Base-by-base conservation (phyloP, 2,888 invertebrate species). In the Dryadula phaetusa region DNA sequence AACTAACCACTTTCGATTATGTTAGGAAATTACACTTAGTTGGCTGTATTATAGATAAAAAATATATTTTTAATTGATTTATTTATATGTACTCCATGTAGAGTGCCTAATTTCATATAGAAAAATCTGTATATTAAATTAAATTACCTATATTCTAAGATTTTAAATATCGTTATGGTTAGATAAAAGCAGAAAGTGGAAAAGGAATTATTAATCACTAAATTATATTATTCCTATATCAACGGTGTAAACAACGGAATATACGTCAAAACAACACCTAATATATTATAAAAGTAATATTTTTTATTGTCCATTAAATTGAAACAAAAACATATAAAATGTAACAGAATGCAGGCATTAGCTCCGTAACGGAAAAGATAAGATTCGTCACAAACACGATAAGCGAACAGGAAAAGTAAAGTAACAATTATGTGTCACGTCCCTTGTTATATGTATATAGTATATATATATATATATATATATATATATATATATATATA, bases 1-100 rank as follows among this genome's bases (percentile, higher is more conserved):
- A 85, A 90, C 77, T 76, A 75, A 81, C 75, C 87, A 90, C 90
- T 91, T 90, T 90, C 90, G 86, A 89, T 90, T 90, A 49, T 64
- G 42, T 63, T 67, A 62, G 40, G 47, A 63, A 53, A 61, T 61
- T 69, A 56, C 25, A 25, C 16, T 14, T 8, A 49, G 8, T 28
- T 28, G 25, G 25, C 1, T 40, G 1, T 49, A 4, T 7, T 46
- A 20, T 20, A 20, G 2, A 20, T n/a, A n/a, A n/a, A n/a, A n/a
- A n/a, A n/a, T n/a, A n/a, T n/a, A n/a, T n/a, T n/a, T n/a, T n/a
- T n/a, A n/a, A n/a, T n/a, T n/a, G n/a, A n/a, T n/a, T n/a, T n/a
- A n/a, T n/a, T n/a, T n/a, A n/a, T n/a, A n/a, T n/a, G n/a, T n/a
- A n/a, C n/a, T n/a, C n/a, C n/a, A n/a, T n/a, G n/a, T n/a, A n/a